Conservation (phyloP, 1,140 invertebrate genomes). For the Leptonema lineaticorne region DNA sequence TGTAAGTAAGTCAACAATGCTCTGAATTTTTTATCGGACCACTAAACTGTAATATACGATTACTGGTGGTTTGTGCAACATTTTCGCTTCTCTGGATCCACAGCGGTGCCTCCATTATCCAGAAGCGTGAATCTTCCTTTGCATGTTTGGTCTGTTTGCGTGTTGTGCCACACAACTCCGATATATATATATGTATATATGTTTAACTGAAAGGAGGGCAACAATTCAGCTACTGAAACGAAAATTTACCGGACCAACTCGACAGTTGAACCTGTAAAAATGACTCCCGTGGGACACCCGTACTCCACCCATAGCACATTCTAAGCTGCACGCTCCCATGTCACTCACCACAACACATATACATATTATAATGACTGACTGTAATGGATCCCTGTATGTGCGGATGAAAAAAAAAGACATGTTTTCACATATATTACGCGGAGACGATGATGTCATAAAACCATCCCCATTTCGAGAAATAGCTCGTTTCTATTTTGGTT, state of each 20-base stretch:
- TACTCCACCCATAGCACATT: background rate
- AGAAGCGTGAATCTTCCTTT: conserved; percentile 6
- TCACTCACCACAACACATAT: background rate
- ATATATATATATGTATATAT: background rate
- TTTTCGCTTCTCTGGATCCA: background rate
- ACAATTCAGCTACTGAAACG: conserved; percentile 17
- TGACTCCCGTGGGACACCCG: background rate
- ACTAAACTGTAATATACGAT: too few relatives aligned
- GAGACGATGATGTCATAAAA: too few relatives aligned
- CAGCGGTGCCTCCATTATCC: conserved; percentile 6
- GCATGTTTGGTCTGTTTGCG: too few relatives aligned
- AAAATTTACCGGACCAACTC: conserved; percentile 9
- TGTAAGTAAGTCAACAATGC: too few relatives aligned
- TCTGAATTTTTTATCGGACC: too few relatives aligned
- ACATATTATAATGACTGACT: too few relatives aligned
- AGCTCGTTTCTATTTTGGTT: too few relatives aligned
- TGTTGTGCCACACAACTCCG: too few relatives aligned
- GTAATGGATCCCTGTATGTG: background rate
- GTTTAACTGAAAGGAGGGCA: conserved; percentile 6
- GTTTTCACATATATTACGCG: too few relatives aligned
- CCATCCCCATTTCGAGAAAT: too few relatives aligned
- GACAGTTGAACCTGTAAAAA: conserved; percentile 24
- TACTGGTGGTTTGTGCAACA: background rate
- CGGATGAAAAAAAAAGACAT: background rate
- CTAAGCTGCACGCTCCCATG: background rate